These are phyloP conservation scores for Sylvicola cinctus DNA, from an alignment of 2,888 invertebrate species.

Conservation along the genomic window DNA sequence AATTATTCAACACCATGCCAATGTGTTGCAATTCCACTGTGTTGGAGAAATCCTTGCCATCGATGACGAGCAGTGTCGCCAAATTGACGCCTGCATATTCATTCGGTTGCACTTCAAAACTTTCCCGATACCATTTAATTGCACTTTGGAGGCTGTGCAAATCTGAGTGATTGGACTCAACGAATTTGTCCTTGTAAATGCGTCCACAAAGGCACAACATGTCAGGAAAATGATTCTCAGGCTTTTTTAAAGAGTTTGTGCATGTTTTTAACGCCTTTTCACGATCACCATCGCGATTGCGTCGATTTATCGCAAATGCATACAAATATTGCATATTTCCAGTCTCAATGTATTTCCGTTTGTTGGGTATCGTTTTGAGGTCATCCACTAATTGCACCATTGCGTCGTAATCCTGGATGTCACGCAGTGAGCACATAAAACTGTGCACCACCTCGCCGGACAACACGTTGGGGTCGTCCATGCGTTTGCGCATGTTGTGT, in stretches of 20 bases:
- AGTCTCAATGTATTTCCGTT: slow-evolving; percentile 72
- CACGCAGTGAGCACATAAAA: slow-evolving; percentile 77
- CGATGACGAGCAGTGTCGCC: slow-evolving; percentile 89
- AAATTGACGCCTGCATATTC: slow-evolving; percentile 98
- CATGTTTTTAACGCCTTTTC: slow-evolving; percentile 86
- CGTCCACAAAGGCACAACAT: slow-evolving; percentile 94
- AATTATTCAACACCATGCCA: slow-evolving; percentile 83
- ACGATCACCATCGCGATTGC: slow-evolving; percentile 85
- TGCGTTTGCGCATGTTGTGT: slow-evolving; percentile 72
- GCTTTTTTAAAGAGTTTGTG: slow-evolving; percentile 72
- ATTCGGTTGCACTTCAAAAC: slow-evolving; percentile 94
- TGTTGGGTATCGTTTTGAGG: slow-evolving; percentile 69
- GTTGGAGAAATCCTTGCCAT: slow-evolving; percentile 85
- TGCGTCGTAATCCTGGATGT: slow-evolving; percentile 89
- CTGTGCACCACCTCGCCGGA: slow-evolving; percentile 92
- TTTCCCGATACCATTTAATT: slow-evolving; percentile 93
- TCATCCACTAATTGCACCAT: slow-evolving; percentile 96
- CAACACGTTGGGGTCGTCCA: slow-evolving; percentile 92
- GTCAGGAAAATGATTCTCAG: slow-evolving; percentile 91
- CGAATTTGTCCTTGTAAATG: slow-evolving; percentile 93
- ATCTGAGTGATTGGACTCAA: slow-evolving; percentile 84
- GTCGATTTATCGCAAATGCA: slow-evolving; percentile 91
- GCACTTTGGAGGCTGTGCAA: slow-evolving; percentile 74
- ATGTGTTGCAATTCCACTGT: slow-evolving; percentile 82
- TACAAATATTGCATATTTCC: slow-evolving; percentile 82